Conservation (phyloP, 1,140 invertebrate species). For the Dufourea novaeangliae region DNA sequence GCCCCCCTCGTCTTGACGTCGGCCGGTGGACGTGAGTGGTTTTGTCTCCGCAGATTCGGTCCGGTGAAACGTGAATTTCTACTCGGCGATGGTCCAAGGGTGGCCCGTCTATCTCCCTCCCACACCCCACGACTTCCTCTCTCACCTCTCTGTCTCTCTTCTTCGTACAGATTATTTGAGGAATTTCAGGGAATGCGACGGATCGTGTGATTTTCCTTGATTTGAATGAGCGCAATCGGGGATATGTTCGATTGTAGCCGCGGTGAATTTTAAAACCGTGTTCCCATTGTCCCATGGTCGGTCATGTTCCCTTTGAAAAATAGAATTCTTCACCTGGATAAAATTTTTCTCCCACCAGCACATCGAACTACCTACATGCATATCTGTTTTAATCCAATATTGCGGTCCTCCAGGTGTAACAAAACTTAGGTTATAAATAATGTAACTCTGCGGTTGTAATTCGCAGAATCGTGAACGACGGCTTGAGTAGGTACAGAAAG, state of each 20-base stretch:
- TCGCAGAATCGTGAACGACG: too few species aligned
- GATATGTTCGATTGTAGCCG: background rate
- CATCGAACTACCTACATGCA: background rate
- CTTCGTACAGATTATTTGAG: slow-evolving; percentile 6
- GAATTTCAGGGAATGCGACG: background rate
- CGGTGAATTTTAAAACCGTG: slow-evolving; percentile 24
- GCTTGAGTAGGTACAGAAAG: too few species aligned
- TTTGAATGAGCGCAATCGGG: slow-evolving; percentile 12
- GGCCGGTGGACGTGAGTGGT: slow-evolving; percentile 20
- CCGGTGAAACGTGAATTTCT: slow-evolving; percentile 43
- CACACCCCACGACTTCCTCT: background rate
- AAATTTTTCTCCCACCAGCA: background rate
- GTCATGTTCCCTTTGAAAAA: background rate
- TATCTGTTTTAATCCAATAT: background rate
- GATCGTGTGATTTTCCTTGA: slow-evolving; percentile 19
- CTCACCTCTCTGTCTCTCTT: background rate
- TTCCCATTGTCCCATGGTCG: slow-evolving; percentile 1
- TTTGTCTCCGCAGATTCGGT: slow-evolving; percentile 24
- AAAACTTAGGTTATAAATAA: background rate
- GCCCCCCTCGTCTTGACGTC: slow-evolving; percentile 28
- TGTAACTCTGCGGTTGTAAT: background rate
- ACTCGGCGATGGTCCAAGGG: slow-evolving; percentile 20
- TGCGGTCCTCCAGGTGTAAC: background rate
- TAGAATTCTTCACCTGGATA: background rate
- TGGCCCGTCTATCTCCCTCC: background rate